These are phyloP conservation scores for Lacerta viridis DNA, from an alignment of 2,797 vertebrate species.

Conservation along the genomic window DNA sequence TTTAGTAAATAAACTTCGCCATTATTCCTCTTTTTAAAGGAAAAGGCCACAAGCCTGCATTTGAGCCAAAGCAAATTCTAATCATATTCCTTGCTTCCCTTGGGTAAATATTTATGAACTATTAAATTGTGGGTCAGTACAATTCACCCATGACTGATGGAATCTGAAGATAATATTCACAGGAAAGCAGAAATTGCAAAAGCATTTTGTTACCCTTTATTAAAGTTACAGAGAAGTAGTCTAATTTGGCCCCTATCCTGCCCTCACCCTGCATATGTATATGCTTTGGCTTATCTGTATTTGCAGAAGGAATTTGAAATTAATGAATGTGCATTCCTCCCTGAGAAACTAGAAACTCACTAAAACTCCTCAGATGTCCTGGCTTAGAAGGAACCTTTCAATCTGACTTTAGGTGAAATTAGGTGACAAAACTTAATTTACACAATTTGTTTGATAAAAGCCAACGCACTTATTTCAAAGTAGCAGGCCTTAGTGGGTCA, in stretches of 20 bases:
- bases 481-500: background rate
- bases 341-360: background rate
- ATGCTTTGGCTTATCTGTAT: background rate
- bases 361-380: background rate
- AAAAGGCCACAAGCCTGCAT: background rate
- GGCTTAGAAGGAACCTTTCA: background rate
- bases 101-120: constrained; percentile 23
- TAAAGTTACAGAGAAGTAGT: background rate
- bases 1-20: background rate
- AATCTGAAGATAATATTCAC: constrained; percentile 8
- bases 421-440: background rate
- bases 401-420: background rate
- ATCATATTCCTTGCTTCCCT: background rate
- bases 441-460: background rate
- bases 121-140: constrained; percentile 9
- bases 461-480: background rate
- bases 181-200: background rate
- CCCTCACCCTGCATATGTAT: background rate
- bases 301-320: background rate
- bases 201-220: background rate
- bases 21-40: background rate
- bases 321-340: background rate
- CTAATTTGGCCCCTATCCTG: background rate
- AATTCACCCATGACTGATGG: background rate
- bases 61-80: constrained; percentile 21